Percentiles rank a stretch among this genome's conserved stretches.
Conservation (phyloP, 2,797 vertebrate genomes). For the Poeciliopsis gracilis region DNA sequence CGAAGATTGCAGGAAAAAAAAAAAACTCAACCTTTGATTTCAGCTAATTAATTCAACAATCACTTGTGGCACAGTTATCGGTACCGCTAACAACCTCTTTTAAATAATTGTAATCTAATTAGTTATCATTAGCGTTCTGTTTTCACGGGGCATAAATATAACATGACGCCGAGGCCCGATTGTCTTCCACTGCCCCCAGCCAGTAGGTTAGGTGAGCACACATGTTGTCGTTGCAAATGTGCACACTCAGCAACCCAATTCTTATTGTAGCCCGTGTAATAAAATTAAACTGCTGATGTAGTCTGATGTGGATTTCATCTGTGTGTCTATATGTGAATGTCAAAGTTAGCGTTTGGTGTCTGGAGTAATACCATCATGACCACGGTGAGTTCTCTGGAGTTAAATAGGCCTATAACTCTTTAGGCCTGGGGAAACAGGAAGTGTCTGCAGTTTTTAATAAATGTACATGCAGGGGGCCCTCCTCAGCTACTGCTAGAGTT, state of each 20-base stretch:
- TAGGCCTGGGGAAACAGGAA: not conserved
- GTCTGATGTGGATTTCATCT: not conserved
- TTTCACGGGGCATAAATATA: not conserved
- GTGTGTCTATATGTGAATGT: not conserved
- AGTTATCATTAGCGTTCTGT: not conserved
- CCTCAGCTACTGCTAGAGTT: not conserved
- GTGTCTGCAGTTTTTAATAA: not conserved
- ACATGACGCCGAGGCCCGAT: not conserved
- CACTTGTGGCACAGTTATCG: not conserved
- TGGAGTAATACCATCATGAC: not conserved
- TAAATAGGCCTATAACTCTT: not conserved
- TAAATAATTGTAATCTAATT: slow-evolving; percentile 6
- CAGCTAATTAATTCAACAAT: not conserved
- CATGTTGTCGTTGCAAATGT: not conserved
- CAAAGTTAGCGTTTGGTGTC: not conserved
- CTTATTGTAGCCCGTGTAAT: not conserved
- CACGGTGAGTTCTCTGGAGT: not conserved
- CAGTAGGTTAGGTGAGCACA: not conserved
- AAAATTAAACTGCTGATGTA: not conserved
- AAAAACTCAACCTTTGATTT: not conserved
- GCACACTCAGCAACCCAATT: not conserved
- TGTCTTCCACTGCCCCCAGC: not conserved
- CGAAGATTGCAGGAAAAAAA: not conserved
- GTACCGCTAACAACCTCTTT: not conserved
- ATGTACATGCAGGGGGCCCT: not conserved